Evolutionary conservation across 2,797 vertebrate species (phyloP).

Genomic region (Enteromius trimaculatus): DNA sequence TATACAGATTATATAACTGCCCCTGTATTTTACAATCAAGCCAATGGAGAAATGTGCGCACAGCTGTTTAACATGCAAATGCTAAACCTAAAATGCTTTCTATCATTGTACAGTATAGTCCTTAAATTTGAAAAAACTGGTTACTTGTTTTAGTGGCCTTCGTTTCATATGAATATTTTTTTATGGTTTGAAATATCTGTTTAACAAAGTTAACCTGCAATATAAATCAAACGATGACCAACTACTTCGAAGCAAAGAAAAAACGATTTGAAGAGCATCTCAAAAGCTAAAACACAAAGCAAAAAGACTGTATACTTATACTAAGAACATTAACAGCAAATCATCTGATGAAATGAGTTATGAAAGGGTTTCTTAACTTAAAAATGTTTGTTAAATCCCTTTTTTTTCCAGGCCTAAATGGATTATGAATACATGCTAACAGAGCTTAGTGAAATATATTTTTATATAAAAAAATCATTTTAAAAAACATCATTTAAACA

Average conservation of each 20-base stretch:
- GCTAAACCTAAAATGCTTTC: background rate
- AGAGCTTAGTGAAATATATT: background rate
- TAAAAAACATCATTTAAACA: background rate
- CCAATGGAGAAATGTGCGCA: background rate
- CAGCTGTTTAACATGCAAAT: background rate
- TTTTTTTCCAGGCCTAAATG: background rate
- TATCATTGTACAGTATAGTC: background rate
- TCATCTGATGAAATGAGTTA: background rate
- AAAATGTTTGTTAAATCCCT: background rate
- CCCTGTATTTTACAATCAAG: background rate
- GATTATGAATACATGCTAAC: background rate
- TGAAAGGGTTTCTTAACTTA: background rate
- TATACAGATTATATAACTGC: background rate
- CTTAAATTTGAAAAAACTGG: background rate
- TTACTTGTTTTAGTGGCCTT: background rate
- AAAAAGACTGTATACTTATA: background rate
- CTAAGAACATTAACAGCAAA: background rate
- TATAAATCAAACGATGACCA: background rate
- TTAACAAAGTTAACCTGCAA: background rate
- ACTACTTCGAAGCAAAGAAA: background rate
- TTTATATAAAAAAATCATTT: background rate
- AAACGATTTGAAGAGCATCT: background rate
- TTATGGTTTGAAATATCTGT: background rate
- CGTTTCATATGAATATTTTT: background rate
- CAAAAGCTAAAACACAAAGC: background rate